A percentile compares a stretch with the other conserved stretches of the same genome.
Evolutionary conservation across 2,797 vertebrate species (phyloP).

Genomic region (Falco biarmicus): DNA sequence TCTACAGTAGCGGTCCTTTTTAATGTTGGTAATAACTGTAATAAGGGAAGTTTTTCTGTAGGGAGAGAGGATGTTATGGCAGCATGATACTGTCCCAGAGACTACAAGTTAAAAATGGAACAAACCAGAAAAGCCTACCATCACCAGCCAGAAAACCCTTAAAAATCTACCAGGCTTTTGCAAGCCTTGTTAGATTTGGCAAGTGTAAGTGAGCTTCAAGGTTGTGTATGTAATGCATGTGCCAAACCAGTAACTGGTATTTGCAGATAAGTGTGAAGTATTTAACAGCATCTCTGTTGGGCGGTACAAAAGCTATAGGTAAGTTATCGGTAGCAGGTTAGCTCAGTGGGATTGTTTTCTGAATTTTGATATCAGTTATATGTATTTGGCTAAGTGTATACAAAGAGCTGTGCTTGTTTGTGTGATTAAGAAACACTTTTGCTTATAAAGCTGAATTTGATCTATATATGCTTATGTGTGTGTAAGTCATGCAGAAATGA

Average conservation of each 20-base stretch:
- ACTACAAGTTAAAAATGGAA: not conserved
- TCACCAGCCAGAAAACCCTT: not conserved
- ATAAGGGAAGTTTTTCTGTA: not conserved
- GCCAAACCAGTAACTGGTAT: not conserved
- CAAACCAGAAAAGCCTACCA: not conserved
- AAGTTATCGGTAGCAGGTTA: not conserved
- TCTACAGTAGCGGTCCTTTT: not conserved
- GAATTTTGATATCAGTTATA: not conserved
- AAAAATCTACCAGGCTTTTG: not conserved
- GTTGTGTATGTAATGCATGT: not conserved
- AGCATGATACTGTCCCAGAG: not conserved
- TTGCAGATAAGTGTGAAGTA: too few species aligned
- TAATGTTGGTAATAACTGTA: not conserved
- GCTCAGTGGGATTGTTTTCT: not conserved
- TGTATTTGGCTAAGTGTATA: not conserved
- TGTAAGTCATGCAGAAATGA: conserved; percentile 4
- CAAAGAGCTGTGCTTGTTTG: not conserved
- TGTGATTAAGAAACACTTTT: not conserved
- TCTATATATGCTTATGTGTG: not conserved
- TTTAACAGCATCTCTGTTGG: not conserved
- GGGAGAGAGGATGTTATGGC: not conserved
- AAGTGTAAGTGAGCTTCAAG: not conserved
- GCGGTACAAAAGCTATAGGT: not conserved
- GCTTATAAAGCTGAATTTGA: not conserved
- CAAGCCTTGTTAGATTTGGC: not conserved